These are phyloP conservation scores for Recurvirostra avosetta DNA, from an alignment of 2,113 vertebrate species.

Conservation along the genomic window DNA sequence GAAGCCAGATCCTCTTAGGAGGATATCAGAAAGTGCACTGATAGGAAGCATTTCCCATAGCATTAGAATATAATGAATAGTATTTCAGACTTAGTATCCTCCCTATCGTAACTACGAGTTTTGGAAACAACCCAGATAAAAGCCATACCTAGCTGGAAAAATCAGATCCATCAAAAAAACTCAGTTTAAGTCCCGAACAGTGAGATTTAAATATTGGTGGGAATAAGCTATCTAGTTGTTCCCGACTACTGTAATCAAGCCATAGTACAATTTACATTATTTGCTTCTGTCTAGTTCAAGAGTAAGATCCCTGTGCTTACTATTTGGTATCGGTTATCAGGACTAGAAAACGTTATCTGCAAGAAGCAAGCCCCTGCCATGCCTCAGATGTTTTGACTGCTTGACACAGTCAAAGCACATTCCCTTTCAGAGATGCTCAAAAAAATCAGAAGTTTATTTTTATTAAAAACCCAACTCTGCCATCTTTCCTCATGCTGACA, in stretches of 20 bases:
- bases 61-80: neutral
- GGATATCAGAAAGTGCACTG: neutral
- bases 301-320: neutral
- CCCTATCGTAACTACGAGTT: neutral
- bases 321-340: neutral
- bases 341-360: neutral
- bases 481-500: neutral
- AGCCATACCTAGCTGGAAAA: neutral
- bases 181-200: neutral
- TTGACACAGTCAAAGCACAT: neutral
- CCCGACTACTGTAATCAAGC: neutral
- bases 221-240: neutral
- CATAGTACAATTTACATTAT: accelerated
- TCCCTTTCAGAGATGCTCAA: neutral
- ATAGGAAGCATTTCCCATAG: neutral
- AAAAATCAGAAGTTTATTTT: neutral
- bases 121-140: neutral
- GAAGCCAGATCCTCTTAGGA: neutral
- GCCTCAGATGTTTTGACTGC: neutral
- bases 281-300: neutral
- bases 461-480: neutral
- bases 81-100: neutral
- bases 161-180: neutral
- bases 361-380: neutral
- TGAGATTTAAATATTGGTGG: neutral